Conservation (phyloP, 2,113 vertebrate species). For the Butorides virescens region DNA sequence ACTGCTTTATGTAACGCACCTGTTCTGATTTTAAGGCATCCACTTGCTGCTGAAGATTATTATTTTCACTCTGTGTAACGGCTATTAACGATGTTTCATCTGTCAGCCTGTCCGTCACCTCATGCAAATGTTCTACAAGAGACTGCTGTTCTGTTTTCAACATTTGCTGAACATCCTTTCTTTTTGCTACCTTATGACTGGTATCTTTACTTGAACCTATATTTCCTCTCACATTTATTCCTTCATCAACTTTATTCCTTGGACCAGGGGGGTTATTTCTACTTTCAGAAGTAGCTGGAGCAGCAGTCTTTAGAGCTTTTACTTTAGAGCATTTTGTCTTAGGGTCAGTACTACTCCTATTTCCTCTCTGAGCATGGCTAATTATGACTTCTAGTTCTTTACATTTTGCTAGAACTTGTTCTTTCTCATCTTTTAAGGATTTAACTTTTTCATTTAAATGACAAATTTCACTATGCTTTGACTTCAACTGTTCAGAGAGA, state of each 20-base stretch:
- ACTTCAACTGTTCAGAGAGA: conserved; percentile 79
- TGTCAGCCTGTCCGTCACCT: conserved; percentile 49
- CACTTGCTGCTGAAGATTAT: conserved; percentile 77
- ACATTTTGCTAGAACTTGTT: conserved; percentile 64
- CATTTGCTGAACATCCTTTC: conserved; percentile 64
- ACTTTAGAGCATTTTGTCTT: conserved; percentile 12
- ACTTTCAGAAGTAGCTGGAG: neutral
- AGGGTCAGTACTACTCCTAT: neutral
- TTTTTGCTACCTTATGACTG: conserved; percentile 26
- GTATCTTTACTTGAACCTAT: conserved; percentile 54
- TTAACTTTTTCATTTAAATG: conserved; percentile 77
- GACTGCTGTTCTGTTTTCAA: conserved; percentile 47
- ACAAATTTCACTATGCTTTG: conserved; percentile 73
- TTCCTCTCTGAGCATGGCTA: conserved; percentile 23
- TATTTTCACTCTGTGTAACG: conserved; percentile 53
- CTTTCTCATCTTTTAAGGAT: conserved; percentile 74
- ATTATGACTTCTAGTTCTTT: conserved; percentile 66
- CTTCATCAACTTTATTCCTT: conserved; percentile 53
- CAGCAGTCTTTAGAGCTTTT: neutral
- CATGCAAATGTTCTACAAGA: conserved; percentile 20
- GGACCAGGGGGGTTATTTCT: conserved; percentile 2
- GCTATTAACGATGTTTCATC: conserved; percentile 36
- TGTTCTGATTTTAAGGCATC: conserved; percentile 73
- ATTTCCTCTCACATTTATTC: conserved; percentile 62
- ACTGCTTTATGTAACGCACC: conserved; percentile 65